A percentile compares a stretch with the other conserved stretches of the same genome.
Evolutionary conservation across 2,797 vertebrate species (phyloP).

Genomic region (Pterois miles): DNA sequence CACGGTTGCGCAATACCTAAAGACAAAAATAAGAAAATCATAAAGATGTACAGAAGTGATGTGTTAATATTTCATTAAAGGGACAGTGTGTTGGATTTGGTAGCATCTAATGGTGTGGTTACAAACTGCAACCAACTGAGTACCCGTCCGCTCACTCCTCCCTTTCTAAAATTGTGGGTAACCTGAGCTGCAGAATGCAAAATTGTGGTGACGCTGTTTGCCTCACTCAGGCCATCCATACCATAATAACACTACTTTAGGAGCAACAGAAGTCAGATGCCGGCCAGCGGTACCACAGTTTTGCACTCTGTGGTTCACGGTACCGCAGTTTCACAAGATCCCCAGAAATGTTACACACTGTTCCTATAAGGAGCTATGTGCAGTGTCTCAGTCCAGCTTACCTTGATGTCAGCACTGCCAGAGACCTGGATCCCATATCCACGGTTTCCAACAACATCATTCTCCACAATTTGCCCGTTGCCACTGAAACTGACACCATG

Average conservation of each 20-base stretch:
- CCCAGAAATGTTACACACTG: background rate
- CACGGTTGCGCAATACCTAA: slow-evolving; percentile 90
- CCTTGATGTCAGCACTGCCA: slow-evolving; percentile 88
- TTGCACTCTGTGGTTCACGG: background rate
- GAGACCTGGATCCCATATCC: slow-evolving; percentile 87
- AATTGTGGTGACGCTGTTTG: background rate
- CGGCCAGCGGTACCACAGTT: background rate
- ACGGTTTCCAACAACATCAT: slow-evolving; percentile 89
- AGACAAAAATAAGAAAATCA: slow-evolving; percentile 5
- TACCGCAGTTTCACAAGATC: background rate
- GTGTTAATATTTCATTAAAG: background rate
- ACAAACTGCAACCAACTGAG: background rate
- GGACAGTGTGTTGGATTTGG: background rate
- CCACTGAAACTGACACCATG: slow-evolving; percentile 88
- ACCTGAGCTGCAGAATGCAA: no score
- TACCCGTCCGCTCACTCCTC: background rate
- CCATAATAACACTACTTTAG: background rate
- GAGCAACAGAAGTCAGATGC: background rate
- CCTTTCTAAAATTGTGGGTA: background rate
- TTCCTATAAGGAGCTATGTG: background rate
- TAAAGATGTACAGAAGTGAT: background rate
- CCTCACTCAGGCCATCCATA: background rate
- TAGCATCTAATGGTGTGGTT: background rate
- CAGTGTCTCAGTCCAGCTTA: slow-evolving; percentile 43
- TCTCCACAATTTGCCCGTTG: slow-evolving; percentile 88